Percentiles rank a stretch among this genome's conserved stretches.
Evolutionary conservation across 2,797 vertebrate species (phyloP).

Genomic region (Neosilurus mollespiculum): DNA sequence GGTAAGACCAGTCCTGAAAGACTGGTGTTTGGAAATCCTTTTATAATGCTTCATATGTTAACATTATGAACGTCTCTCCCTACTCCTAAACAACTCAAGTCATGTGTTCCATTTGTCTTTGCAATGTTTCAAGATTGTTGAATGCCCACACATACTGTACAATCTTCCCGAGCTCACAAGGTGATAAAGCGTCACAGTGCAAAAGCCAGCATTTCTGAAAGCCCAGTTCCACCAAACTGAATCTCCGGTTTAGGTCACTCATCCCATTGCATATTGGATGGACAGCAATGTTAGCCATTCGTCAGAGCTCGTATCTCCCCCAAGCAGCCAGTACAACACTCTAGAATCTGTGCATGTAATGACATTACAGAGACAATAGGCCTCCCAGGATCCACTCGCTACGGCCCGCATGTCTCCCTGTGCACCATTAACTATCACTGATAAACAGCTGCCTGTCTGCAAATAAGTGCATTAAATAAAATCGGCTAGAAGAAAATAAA

Average conservation of each 20-base stretch:
- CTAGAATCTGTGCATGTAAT: conserved; percentile 75
- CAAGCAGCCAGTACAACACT: conserved; percentile 72
- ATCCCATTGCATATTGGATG: conserved; percentile 46
- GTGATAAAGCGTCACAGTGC: neutral
- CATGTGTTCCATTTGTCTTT: neutral
- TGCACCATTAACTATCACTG: conserved; percentile 48
- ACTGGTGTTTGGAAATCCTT: neutral
- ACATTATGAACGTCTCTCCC: neutral
- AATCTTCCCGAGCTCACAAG: neutral
- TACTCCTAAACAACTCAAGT: neutral
- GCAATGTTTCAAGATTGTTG: neutral
- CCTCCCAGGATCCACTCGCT: conserved; percentile 61
- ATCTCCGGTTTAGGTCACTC: conserved; percentile 74
- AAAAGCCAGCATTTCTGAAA: conserved; percentile 45
- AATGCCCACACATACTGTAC: neutral
- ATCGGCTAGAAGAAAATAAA: conserved; percentile 37
- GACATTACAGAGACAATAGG: conserved; percentile 77
- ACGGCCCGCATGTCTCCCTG: conserved; percentile 53
- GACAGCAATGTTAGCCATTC: conserved; percentile 64
- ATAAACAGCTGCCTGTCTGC: conserved; percentile 59
- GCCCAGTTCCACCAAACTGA: conserved; percentile 59
- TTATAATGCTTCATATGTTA: neutral
- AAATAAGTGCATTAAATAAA: conserved; percentile 55
- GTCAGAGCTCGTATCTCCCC: conserved; percentile 73
- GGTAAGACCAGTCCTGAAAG: conserved; percentile 10